These are phyloP conservation scores for Scaptomyza hsui DNA, from an alignment of 1,140 invertebrate genomes.

Conservation along the genomic window DNA sequence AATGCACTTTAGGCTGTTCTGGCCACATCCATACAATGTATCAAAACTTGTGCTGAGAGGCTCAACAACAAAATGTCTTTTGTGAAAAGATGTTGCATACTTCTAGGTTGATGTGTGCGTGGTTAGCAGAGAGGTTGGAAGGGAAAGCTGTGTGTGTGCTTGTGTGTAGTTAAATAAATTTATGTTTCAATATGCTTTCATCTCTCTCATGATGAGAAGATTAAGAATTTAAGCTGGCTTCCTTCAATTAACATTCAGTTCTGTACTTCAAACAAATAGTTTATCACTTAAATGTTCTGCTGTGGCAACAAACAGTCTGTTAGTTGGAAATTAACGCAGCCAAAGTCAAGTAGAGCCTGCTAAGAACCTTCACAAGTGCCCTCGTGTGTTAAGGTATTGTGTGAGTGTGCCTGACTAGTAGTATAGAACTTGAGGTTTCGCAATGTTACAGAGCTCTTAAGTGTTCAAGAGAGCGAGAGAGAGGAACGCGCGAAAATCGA, in stretches of 20 bases:
- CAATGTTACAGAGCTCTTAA: conserved; percentile 37
- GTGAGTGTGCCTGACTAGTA: background rate
- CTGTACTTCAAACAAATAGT: background rate
- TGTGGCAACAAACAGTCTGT: conserved; percentile 5
- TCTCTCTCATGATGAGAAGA: too few species aligned
- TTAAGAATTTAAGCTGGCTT: background rate
- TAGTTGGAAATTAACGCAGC: conserved; percentile 3
- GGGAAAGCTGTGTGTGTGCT: background rate
- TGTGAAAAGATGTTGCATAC: conserved; percentile 2
- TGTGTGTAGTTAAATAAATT: background rate
- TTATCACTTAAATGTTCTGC: background rate
- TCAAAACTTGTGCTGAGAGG: conserved; percentile 9
- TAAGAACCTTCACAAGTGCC: conserved; percentile 12
- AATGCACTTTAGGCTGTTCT: conserved; percentile 26
- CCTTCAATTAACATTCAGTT: background rate
- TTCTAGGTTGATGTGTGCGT: background rate
- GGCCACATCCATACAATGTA: conserved; percentile 25
- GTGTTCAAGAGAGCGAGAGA: conserved; percentile 8
- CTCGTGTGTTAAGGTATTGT: background rate
- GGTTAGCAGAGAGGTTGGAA: background rate
- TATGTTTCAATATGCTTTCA: background rate
- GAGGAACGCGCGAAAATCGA: conserved; percentile 24
- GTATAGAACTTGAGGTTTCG: conserved; percentile 20
- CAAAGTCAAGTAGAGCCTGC: conserved; percentile 14
- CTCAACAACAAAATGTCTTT: conserved; percentile 21